Conservation (phyloP, 2,888 invertebrate genomes). For the Cataglyphis albicans region DNA sequence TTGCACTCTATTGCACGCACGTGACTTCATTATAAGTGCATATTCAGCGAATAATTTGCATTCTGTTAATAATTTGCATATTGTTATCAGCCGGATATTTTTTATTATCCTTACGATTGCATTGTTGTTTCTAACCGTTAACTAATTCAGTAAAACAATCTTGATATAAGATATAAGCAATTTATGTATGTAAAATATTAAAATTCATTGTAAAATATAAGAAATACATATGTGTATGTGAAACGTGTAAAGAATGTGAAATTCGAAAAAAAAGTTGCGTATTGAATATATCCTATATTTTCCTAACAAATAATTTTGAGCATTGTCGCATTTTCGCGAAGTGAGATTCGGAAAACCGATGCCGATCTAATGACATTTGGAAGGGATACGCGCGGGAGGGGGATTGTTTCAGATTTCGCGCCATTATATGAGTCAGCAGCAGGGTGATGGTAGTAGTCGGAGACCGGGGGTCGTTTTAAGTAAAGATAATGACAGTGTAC, state of each 20-base stretch:
- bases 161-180: background rate
- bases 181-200: conserved; percentile 6
- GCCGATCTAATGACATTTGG: conserved; percentile 50
- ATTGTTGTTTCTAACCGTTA: background rate
- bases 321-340: background rate
- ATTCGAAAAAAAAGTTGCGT: background rate
- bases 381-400: conserved; percentile 62
- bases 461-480: conserved; percentile 67
- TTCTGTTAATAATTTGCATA: conserved; percentile 9
- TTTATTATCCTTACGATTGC: background rate
- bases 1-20: conserved; percentile 2
- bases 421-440: conserved; percentile 69
- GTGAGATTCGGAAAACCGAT: conserved; percentile 5
- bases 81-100: conserved; percentile 13
- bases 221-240: background rate
- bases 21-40: conserved; percentile 23
- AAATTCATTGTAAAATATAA: background rate
- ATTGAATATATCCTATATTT: background rate
- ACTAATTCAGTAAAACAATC: background rate
- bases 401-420: conserved; percentile 72
- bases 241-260: background rate
- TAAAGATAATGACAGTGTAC: conserved; percentile 76
- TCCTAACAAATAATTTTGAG: background rate
- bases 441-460: conserved; percentile 17
- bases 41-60: conserved; percentile 27